Base-by-base conservation (phyloP, 1,140 invertebrate genomes). In the Maniola jurtina region DNA sequence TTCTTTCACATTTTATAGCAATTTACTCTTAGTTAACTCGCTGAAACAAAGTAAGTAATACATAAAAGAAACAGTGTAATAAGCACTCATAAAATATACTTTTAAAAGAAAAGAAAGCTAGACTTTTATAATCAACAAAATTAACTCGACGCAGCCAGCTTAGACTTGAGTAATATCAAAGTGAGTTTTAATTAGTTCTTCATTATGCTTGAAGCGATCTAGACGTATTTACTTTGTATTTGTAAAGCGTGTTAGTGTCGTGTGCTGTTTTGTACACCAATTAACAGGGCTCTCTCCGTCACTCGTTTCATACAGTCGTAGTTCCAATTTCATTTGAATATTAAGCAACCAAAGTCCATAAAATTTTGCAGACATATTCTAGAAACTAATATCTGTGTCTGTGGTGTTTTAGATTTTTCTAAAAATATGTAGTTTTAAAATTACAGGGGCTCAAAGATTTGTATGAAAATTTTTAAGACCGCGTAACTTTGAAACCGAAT, bases 171-270 rank as follows among this genome's bases (percentile, higher is more conserved):
- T 65, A 66, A 61, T 65, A 70, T 54, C 33, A 50, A 62, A 57
- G 59, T 70, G 54, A 70, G 50, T 70, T 70, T 66, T 66, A 70
- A 70, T 70, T 70, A 70, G 68, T 70, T 69, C 67, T 64, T 69
- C 60, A 66, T 66, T 70, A 62, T 63, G 64, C 63, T 50, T 57
- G 34, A 15, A 14, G 42, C 58, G 38, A 45, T 62, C 63, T 66
- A 61, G 45, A 14, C 54, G 35, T 56, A 64, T 58, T 54, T 66
- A 64, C 62, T 65, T 66, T 45, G 42, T 45, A 45, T n/a, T 45
- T 45, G 42, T 11, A 11, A 45, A 45, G 13, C 5, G 42, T 9
- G 6, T 45, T 45, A 6, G 7, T 38, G 25, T 25, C 4, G 25
- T 25, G 25, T 25, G 25, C 25, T 25, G 25, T 25, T 25, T n/a